These are phyloP conservation scores for Pimephales promelas DNA, from an alignment of 2,113 vertebrate species.

Conservation along the genomic window DNA sequence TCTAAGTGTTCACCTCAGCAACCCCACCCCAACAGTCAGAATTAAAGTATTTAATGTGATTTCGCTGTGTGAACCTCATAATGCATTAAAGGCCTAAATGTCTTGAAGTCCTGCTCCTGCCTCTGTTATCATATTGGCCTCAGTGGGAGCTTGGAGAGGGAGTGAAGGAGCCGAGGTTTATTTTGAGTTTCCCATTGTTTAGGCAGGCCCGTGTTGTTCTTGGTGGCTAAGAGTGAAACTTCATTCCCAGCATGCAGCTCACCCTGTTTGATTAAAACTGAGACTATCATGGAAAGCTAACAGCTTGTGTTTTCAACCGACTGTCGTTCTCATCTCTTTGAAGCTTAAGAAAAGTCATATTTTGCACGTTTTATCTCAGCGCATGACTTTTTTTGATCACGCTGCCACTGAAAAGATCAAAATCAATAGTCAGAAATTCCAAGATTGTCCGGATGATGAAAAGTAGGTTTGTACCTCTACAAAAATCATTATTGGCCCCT, in stretches of 20 bases:
- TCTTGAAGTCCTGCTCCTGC: conserved; percentile 58
- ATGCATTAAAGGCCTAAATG: conserved; percentile 67
- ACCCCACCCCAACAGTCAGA: conserved; percentile 73
- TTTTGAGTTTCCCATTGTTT: conserved; percentile 67
- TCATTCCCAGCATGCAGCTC: conserved; percentile 70
- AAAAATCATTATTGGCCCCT: background rate
- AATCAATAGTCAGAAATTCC: background rate
- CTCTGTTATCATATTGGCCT: conserved; percentile 75
- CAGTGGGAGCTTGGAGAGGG: conserved; percentile 67
- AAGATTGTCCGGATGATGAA: background rate
- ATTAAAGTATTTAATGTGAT: conserved; percentile 75
- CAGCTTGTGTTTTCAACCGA: conserved; percentile 40
- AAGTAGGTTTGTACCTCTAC: background rate
- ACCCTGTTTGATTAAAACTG: conserved; percentile 76
- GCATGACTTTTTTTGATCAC: background rate
- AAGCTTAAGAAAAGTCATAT: conserved; percentile 25
- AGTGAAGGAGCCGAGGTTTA: conserved; percentile 65
- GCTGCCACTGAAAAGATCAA: background rate
- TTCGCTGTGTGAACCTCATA: conserved; percentile 65
- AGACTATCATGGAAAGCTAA: conserved; percentile 51
- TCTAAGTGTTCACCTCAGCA: conserved; percentile 76
- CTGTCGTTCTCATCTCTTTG: conserved; percentile 41
- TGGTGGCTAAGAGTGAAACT: conserved; percentile 65
- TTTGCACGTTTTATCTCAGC: background rate
- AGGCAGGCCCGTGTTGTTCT: conserved; percentile 72